Base-by-base conservation (phyloP, 2,797 vertebrate genomes). In the Phyllotis vaccarum region DNA sequence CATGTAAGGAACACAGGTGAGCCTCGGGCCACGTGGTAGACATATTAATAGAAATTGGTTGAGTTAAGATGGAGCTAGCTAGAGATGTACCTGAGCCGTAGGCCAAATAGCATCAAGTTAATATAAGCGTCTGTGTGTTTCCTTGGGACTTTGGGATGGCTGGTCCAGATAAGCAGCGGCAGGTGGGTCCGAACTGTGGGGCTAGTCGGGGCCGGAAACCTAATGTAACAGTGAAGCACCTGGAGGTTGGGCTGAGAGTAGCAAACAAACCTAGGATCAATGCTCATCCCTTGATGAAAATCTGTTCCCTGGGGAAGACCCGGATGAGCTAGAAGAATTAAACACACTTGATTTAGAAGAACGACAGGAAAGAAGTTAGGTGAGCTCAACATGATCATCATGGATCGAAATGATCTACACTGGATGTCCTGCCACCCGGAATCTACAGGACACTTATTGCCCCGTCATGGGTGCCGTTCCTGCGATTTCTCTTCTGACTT, bases 261-360 rank as follows among this genome's bases (percentile, higher is more conserved):
- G 99, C 46, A 56, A 64, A 72, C 37, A 68, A 72, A 40, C 70
- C 99, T 1, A 98, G 60, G 29, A 43, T 99, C 0, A 99, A 99
- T 97, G 99, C 98, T 2, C 99, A 99, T 92, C 99, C 99, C 99
- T 99, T 93, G 99, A 99, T 85, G 99, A 99, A 98, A 99, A 99
- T 97, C 99, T 99, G 93, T 99, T 99, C 96, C 99, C 99, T 14
- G 99, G 99, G 54, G 99, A 99, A 98, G 99, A 99, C 97, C 98
- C 99, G 97, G 99, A 99, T 95, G 99, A 99, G 97, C 98, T 99
- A 90, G 99, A 99, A 98, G 99, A 99, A 97, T 98, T 99, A 68
- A 99, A 99, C 98, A 99, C 99, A 97, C 98, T 99, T 97, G 99
- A 99, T 90, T 98, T 99, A 98, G 99, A 99, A 89, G 99, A 99